Evolutionary conservation across 37 sponge, comb jelly and placozoan species (phyloP), one percentile per base, ranked within the genome.

Genomic region (Eunapius fragilis): DNA sequence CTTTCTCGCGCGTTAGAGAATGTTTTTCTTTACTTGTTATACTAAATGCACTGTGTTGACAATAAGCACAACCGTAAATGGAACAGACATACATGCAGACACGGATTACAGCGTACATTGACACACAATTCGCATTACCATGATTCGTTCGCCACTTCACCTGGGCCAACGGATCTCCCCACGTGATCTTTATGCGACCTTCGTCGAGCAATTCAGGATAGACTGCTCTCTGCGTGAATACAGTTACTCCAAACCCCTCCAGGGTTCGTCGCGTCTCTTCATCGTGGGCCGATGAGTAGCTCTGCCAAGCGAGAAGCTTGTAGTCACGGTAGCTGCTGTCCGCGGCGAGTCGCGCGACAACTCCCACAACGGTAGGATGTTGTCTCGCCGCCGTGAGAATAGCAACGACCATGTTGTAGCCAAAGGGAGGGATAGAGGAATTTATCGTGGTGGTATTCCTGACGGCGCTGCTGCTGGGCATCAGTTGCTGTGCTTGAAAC

Each of bases 321-420:
- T 36, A 76, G 69, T 85, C 78, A 14, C 73, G 2, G 19, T 70
- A 26, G 14, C 48, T 33, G 31, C 35, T 30, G 10, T 85, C 78
- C 0, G 67, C n/a, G 13, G 34, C 6, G 11, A 85, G 45, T 24
- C 68, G 36, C 30, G 77, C 58, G 31, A 77, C 47, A 22, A 85
- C 27, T 10, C 47, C 22, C 32, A 72, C 37, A 24, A 85, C 75
- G 23, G 86, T 85, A 36, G 86, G 78, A 5, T 26, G 70, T 5
- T 68, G 4, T 48, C 86, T 85, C 71, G 68, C 78, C n/a, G 86
- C 78, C 0, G 47, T 74, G 28, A 30, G 78, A 30, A 85, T 78
- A 24, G 78, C 86, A 17, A 85, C 78, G 12, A 74, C 71, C 78
- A 85, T 73, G 7, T 77, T 77, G 23, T 77, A 77, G 25, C 19